Conservation (phyloP, 2,797 vertebrate species). For the Tolypeutes matacus region DNA sequence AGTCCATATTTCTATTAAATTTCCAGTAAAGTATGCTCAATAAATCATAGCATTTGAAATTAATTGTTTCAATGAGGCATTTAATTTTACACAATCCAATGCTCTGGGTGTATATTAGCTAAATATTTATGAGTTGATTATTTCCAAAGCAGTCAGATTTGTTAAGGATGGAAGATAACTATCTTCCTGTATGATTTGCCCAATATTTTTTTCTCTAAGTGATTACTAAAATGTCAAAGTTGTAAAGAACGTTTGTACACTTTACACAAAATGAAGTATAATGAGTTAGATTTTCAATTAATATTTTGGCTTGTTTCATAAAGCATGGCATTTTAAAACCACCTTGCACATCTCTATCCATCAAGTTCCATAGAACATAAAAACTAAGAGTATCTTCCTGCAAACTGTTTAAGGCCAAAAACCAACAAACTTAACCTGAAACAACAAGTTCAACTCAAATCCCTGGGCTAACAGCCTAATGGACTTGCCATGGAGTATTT, state of each 20-base stretch:
- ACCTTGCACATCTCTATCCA: neutral
- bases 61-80: constrained; percentile 89
- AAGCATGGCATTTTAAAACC: neutral
- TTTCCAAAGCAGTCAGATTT: constrained; percentile 85
- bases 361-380: neutral
- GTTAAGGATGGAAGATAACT: constrained; percentile 82
- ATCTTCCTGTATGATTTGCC: constrained; percentile 82
- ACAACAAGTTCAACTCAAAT: neutral
- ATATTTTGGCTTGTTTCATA: constrained; percentile 39
- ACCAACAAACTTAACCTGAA: neutral
- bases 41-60: constrained; percentile 88
- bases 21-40: constrained; percentile 85
- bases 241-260: constrained; percentile 67
- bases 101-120: constrained; percentile 83
- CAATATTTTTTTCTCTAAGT: constrained; percentile 72
- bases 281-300: constrained; percentile 79
- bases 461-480: neutral
- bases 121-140: constrained; percentile 89
- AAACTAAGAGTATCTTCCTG: neutral
- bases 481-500: neutral
- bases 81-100: constrained; percentile 84
- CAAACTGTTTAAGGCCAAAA: neutral
- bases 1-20: constrained; percentile 87
- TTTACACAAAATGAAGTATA: constrained; percentile 72
- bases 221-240: constrained; percentile 78